Base-by-base conservation (phyloP, 1,140 invertebrate species). In the Plectus sambesii region DNA sequence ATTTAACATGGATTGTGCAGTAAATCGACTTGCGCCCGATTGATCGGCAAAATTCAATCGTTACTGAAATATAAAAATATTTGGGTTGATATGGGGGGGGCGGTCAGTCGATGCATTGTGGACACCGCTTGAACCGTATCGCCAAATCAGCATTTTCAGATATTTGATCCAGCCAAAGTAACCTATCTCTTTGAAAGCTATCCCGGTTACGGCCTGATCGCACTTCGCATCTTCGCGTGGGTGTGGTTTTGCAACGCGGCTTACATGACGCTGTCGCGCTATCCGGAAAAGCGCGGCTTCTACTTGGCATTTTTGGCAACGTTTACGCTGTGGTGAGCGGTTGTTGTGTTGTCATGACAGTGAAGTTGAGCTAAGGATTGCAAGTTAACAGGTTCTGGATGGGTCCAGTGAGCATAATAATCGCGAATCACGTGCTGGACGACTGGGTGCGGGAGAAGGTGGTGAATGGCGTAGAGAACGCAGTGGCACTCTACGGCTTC, bases 401-500 rank as follows among this genome's bases (percentile, higher is more conserved):
- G 1, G 81, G 80, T 1, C 84, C 84, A 0, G 70, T 83, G 1
- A 78, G 84, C 35, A 81, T 87, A 43, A 62, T 92, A 0, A 79
- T 82, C n/a, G 80, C 83, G 1, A 86, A 84, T 62, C 78, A 80
- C 52, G 79, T 82, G 38, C 80, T 90, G 42, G 82, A 85, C 68
- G 81, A 82, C 70, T 90, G 85, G 85, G 80, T 87, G n/a, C 70
- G 87, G 54, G 86, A 89, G 63, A 88, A 85, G 59, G 79, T 87
- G 0, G 82, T 87, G 0, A 82, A 81, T 54, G 82, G 79, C 9
- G 81, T 86, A 3, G 76, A 85, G 12, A 73, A 83, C 24, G 78
- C 80, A 43, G 81, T 87, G 17, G 76, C 81, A 12, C 78, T 85
- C 53, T 69, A 78, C 25, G 86, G 85, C 26, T 85, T 88, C 63